Conservation (phyloP, 2,888 invertebrate species). For the Ecdyonurus torrentis region DNA sequence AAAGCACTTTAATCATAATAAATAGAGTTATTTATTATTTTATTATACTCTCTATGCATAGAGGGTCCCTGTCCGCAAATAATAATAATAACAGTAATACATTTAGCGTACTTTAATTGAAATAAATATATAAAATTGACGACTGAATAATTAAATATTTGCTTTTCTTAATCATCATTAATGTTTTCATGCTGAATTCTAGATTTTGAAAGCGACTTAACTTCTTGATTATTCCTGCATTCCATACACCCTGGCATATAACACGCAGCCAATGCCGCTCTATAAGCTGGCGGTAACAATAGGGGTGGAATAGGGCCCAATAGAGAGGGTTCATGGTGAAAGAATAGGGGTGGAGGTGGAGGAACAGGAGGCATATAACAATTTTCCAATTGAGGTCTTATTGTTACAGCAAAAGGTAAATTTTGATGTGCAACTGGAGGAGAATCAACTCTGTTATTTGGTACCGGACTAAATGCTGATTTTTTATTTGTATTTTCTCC, state of each 20-base stretch:
- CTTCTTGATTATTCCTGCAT: neutral
- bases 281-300: neutral
- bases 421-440: constrained; percentile 1
- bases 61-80: too few species aligned
- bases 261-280: neutral
- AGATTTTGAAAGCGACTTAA: neutral
- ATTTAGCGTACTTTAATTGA: too few species aligned
- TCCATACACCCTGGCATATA: neutral
- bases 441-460: neutral
- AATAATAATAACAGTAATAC: too few species aligned
- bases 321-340: neutral
- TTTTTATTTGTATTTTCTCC: neutral
- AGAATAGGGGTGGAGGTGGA: neutral
- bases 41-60: too few species aligned
- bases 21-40: too few species aligned
- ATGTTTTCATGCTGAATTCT: neutral
- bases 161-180: neutral
- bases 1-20: too few species aligned
- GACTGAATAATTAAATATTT: neutral
- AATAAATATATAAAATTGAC: neutral
- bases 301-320: neutral
- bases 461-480: neutral
- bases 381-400: neutral
- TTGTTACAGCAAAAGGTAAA: neutral
- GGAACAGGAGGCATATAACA: neutral